Conservation (phyloP, 2,888 invertebrate genomes). For the Philhelius pedissequus region DNA sequence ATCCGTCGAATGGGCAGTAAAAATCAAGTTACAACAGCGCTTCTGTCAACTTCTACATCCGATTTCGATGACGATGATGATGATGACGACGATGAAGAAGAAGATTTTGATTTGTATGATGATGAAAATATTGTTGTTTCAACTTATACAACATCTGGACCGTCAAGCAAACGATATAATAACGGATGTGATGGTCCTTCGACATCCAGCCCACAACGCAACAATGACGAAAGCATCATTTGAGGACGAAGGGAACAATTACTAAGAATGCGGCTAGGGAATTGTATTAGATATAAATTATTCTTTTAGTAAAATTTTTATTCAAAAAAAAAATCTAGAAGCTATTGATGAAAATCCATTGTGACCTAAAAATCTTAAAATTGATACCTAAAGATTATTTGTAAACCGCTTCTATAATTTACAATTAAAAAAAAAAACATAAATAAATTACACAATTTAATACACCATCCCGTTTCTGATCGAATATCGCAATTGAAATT, state of each 20-base stretch:
- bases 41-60: slow-evolving; percentile 83
- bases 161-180: slow-evolving; percentile 59
- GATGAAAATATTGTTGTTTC: slow-evolving; percentile 79
- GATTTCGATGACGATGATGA: slow-evolving; percentile 76
- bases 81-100: slow-evolving; percentile 74
- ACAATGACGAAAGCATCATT: slow-evolving; percentile 78
- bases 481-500: neutral
- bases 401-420: neutral
- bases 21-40: slow-evolving; percentile 80
- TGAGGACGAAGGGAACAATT: slow-evolving; percentile 77
- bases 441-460: neutral
- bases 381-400: neutral
- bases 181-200: slow-evolving; percentile 70
- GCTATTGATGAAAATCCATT: neutral
- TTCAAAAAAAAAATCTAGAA: neutral
- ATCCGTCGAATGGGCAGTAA: slow-evolving; percentile 82
- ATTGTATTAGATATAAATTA: slow-evolving; percentile 70
- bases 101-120: slow-evolving; percentile 78
- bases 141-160: slow-evolving; percentile 69
- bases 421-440: neutral
- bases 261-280: slow-evolving; percentile 67
- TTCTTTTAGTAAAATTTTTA: slow-evolving; percentile 62
- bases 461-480: neutral
- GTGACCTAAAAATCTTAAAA: neutral
- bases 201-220: slow-evolving; percentile 73